Percentiles rank a stretch among this genome's conserved stretches.
Conservation (phyloP, 1,140 invertebrate genomes). For the Trichoplusia ni region DNA sequence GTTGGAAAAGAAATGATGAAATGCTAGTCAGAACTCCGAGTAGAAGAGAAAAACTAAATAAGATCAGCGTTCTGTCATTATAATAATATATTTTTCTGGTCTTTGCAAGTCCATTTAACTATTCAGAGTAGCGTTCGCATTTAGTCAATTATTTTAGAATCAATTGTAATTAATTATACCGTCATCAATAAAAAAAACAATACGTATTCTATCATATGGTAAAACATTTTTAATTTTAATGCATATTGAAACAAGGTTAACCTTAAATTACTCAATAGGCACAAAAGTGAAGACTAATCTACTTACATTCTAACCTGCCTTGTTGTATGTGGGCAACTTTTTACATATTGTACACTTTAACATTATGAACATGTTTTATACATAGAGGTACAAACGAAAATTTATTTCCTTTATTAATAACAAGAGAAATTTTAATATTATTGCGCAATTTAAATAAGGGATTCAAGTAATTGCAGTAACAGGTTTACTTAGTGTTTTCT, state of each 20-base stretch:
- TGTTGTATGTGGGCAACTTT: slow-evolving; percentile 21
- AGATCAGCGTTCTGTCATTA: no score
- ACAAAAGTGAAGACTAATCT: slow-evolving; percentile 31
- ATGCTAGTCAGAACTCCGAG: no score
- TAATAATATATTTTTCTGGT: no score
- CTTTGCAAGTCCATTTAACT: no score
- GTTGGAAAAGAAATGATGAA: no score
- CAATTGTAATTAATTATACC: neutral
- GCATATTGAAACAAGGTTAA: slow-evolving; percentile 14
- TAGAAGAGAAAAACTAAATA: no score
- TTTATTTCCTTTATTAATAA: slow-evolving; percentile 2
- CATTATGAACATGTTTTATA: slow-evolving; percentile 16
- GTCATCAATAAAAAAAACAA: neutral
- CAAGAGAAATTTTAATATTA: no score
- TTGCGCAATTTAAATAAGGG: no score
- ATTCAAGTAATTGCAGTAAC: no score
- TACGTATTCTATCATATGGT: neutral
- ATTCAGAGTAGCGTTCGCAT: no score
- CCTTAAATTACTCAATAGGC: slow-evolving; percentile 29
- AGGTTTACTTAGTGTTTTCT: no score
- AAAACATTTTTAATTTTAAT: slow-evolving; percentile 22
- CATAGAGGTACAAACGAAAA: neutral
- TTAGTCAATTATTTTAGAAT: no score
- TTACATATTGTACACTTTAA: slow-evolving; percentile 26
- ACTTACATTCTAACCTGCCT: slow-evolving; percentile 24